Evolutionary conservation across 2,113 vertebrate genomes (phyloP).

Genomic region (Himantopus leucocephalus): DNA sequence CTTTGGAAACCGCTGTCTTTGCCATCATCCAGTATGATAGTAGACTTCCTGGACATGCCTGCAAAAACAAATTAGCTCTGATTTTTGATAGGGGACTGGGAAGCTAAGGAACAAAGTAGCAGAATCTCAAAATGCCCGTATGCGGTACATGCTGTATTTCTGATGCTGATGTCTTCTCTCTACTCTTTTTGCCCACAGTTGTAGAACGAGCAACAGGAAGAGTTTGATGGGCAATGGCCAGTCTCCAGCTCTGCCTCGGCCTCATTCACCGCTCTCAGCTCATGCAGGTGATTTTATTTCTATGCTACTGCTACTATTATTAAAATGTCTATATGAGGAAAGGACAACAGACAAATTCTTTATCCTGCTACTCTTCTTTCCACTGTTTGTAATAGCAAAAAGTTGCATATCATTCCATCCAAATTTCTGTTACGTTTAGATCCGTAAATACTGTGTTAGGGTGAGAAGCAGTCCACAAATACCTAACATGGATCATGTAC

Average conservation of each 20-base stretch:
- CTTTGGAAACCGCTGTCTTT: neutral
- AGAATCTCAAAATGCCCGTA: neutral
- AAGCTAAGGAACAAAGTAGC: neutral
- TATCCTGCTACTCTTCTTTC: neutral
- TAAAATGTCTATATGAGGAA: neutral
- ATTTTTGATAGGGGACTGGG: neutral
- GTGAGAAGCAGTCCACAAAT: neutral
- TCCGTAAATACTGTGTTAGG: neutral
- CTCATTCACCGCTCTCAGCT: slow-evolving; percentile 94
- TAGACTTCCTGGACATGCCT: slow-evolving; percentile 5
- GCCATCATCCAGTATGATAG: neutral
- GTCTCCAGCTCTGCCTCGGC: slow-evolving; percentile 87
- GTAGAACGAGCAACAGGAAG: slow-evolving; percentile 95
- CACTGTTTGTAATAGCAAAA: neutral
- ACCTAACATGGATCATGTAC: accelerated
- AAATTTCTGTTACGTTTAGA: neutral
- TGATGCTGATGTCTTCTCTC: neutral
- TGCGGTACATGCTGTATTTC: neutral
- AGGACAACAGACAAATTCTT: neutral
- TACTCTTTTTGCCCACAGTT: slow-evolving; percentile 75
- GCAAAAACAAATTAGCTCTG: neutral
- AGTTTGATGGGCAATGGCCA: slow-evolving; percentile 93
- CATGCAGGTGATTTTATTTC: slow-evolving; percentile 82
- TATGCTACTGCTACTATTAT: neutral
- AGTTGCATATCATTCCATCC: neutral